These are phyloP conservation scores for Coluber constrictor DNA, from an alignment of 2,797 vertebrate species.

Conservation along the genomic window DNA sequence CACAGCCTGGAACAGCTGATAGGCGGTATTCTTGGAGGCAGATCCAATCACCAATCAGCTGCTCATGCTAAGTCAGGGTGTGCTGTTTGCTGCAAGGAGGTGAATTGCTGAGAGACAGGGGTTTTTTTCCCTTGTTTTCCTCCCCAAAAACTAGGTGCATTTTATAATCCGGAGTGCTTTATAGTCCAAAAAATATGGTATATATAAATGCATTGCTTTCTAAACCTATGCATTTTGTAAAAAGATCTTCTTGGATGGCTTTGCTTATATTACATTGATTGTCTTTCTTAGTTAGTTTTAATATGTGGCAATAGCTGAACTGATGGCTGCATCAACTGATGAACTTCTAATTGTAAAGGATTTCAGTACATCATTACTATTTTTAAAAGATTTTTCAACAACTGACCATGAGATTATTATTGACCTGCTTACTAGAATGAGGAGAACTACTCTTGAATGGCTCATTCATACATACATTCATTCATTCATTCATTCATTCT, in stretches of 20 bases:
- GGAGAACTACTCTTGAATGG: neutral
- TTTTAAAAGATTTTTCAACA: slow-evolving; percentile 2
- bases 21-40: too few relatives aligned
- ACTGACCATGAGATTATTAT: slow-evolving; percentile 18
- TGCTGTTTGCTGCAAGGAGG: too few relatives aligned
- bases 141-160: too few relatives aligned
- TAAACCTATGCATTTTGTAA: too few relatives aligned
- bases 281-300: neutral
- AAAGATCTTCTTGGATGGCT: neutral
- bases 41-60: too few relatives aligned
- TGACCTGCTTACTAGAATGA: slow-evolving; percentile 17
- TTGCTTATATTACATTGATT: neutral
- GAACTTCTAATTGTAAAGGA: neutral
- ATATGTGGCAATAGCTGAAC: neutral
- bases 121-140: too few relatives aligned
- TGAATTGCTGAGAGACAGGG: too few relatives aligned
- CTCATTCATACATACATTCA: neutral
- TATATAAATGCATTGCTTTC: too few relatives aligned
- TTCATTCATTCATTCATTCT: neutral
- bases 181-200: too few relatives aligned
- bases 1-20: too few relatives aligned
- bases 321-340: neutral
- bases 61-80: too few relatives aligned
- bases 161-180: too few relatives aligned
- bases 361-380: slow-evolving; percentile 4